Evolutionary conservation across 2,113 vertebrate species (phyloP), one percentile per base, ranked within the genome.

Genomic region (Columbina picui): DNA sequence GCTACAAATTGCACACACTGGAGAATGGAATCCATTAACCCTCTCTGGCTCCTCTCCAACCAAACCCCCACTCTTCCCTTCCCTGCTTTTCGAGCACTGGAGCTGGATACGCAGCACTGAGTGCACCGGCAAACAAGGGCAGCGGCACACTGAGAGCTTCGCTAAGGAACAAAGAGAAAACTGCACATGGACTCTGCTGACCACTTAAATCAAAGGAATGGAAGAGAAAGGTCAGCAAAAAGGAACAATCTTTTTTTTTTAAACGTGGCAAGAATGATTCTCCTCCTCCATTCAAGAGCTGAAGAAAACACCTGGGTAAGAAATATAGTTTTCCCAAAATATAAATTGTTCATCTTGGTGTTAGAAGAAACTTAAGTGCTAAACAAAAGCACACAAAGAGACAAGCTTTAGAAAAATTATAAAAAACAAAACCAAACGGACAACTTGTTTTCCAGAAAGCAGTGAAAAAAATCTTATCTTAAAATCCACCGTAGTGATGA

Each of bases 31-130:
- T 38, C 27, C 67, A 96, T 94, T 94, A 95, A 96, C 87, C 57
- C 92, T 68, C 32, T 32, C n/a, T 89, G 96, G 91, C 95, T 94
- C 16, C 88, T 71, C 73, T 85, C 87, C 95, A 97, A 95, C 43
- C 71, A 81, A 93, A 55, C 34, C 39, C 90, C 69, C 76, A 77
- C 80, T 84, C 92, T 82, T 93, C 83, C 43, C 80, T 93, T 90
- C 93, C 81, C 55, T 92, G 91, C 85, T 87, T 93, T 78, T 77
- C 84, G 60, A 96, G 43, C 53, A 7, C 84, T 68, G 75, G 89
- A 71, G 90, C 94, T 67, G 80, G 56, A 95, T 39, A 78, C 38
- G 9, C 95, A 89, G 86, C 79, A 96, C n/a, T 38, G 79, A 97
- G 91, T 83, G 82, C 53, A 87, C n/a, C 82, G 38, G 52, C 83